Evolutionary conservation across 2,888 invertebrate genomes (phyloP).

Genomic region (Ptilodon capucinus): DNA sequence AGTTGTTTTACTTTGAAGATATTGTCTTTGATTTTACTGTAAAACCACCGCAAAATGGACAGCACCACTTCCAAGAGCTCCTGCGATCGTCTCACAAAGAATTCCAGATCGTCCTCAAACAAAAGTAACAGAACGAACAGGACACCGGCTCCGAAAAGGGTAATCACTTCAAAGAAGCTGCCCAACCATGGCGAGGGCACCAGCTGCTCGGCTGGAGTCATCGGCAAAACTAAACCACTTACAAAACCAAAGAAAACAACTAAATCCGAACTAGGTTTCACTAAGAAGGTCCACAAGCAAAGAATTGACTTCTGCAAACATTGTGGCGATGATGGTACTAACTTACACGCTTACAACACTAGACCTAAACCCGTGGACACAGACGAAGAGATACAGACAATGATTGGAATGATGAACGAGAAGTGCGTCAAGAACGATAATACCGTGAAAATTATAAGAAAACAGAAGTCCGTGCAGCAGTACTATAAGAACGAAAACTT

Average conservation of each 20-base stretch:
- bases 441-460: slow-evolving; percentile 11
- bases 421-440: slow-evolving; percentile 30
- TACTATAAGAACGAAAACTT: slow-evolving; percentile 70
- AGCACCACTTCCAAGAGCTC: slow-evolving; percentile 15
- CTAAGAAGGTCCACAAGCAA: slow-evolving; percentile 19
- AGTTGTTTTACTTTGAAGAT: neutral
- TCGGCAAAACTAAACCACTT: slow-evolving; percentile 20
- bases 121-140: slow-evolving; percentile 18
- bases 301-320: slow-evolving; percentile 40
- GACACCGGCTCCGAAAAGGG: slow-evolving; percentile 39
- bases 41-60: slow-evolving; percentile 15
- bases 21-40: neutral
- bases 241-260: slow-evolving; percentile 52
- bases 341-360: slow-evolving; percentile 2
- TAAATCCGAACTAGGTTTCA: slow-evolving; percentile 52
- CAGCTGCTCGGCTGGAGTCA: slow-evolving; percentile 48
- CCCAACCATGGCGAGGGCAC: slow-evolving; percentile 39
- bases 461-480: slow-evolving; percentile 44
- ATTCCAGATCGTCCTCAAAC: slow-evolving; percentile 9
- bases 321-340: slow-evolving; percentile 50
- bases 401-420: slow-evolving; percentile 16
- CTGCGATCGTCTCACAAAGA: slow-evolving; percentile 11
- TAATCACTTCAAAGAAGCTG: slow-evolving; percentile 45
- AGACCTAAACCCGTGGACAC: neutral
- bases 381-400: slow-evolving; percentile 6